phyloP scores from a whole-genome alignment of 2,888 invertebrate genomes.

The Calephelis perditalis region DNA sequence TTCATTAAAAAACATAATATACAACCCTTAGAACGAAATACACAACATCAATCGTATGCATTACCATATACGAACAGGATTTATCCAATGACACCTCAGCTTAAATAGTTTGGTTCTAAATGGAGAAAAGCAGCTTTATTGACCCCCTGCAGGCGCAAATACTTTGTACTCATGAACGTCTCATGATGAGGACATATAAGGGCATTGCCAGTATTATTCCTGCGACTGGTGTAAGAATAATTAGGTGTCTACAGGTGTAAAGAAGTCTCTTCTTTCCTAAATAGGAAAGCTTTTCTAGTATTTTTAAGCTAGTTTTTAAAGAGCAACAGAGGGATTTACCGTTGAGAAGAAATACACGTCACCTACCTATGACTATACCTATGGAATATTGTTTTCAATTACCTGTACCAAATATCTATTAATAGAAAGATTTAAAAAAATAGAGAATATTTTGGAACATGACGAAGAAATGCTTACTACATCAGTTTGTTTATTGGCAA shows the following conservation, averaged over 20 bases:
- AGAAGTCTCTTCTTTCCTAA: background rate
- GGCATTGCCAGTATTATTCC: constrained; percentile 4
- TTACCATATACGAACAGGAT: background rate
- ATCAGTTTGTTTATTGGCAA: no score
- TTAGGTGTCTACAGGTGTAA: constrained; percentile 1
- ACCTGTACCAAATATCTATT: no score
- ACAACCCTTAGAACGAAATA: background rate
- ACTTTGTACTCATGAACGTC: background rate
- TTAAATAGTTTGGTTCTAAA: constrained; percentile 1
- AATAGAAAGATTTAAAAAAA: no score
- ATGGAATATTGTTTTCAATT: no score
- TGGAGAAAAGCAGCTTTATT: constrained; percentile 4
- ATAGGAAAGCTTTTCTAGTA: background rate
- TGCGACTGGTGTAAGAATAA: background rate
- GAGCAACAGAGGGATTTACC: no score
- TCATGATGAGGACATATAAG: background rate
- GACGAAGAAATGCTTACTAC: no score
- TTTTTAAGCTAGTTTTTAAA: no score
- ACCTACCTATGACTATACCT: no score
- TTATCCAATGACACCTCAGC: background rate
- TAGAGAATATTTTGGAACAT: no score
- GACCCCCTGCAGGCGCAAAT: background rate
- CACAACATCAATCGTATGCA: background rate
- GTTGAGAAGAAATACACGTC: no score
- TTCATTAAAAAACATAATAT: no score